Conservation (phyloP, 2,113 vertebrate species). For the Zosterops borbonicus region DNA sequence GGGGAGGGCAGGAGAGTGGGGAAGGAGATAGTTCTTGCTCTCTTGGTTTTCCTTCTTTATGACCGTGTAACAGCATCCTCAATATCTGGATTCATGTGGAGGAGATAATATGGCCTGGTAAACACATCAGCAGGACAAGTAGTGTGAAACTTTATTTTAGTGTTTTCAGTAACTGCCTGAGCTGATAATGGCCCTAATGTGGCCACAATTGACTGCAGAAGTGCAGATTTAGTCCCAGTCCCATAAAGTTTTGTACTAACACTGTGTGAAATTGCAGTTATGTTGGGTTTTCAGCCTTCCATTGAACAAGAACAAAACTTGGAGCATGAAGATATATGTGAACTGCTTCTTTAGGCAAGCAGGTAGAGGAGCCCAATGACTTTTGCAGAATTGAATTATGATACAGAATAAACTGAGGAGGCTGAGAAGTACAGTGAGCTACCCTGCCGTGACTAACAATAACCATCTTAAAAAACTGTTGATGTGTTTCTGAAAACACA, state of each 20-base stretch:
- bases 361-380: neutral
- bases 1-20: neutral
- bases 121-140: slow-evolving; percentile 23
- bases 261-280: neutral
- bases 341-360: neutral
- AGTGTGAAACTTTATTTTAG: slow-evolving; percentile 28
- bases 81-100: slow-evolving; percentile 7
- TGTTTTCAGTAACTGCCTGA: slow-evolving; percentile 28
- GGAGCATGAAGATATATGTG: neutral
- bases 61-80: neutral
- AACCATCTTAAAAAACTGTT: neutral
- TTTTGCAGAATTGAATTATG: neutral
- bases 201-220: slow-evolving; percentile 1
- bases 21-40: neutral
- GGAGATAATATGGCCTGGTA: slow-evolving; percentile 19
- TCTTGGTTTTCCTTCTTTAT: neutral
- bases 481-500: neutral
- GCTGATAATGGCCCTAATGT: slow-evolving; percentile 41
- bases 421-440: neutral
- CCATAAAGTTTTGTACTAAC: slow-evolving; percentile 13
- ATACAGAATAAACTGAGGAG: neutral
- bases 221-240: neutral
- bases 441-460: neutral
- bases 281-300: neutral
- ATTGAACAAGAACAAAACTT: neutral